phyloP scores from a whole-genome alignment of 2,888 invertebrate genomes.

The Pseudeuparius sepicola region DNA sequence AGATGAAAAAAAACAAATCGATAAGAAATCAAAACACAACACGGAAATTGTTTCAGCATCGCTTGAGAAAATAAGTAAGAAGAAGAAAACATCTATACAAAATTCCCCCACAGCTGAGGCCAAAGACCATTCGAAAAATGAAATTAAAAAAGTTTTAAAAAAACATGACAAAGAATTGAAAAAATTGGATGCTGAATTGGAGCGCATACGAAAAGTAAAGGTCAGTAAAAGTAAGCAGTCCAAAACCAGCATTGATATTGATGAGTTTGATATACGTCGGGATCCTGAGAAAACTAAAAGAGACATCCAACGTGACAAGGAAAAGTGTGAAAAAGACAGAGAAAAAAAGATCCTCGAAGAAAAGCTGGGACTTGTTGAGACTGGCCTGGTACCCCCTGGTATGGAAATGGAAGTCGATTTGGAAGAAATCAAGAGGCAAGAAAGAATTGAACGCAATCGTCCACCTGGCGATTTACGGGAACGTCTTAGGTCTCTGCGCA shows the following conservation, averaged over 20 bases:
- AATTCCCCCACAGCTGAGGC: slow-evolving; percentile 14
- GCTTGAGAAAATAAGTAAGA: background rate
- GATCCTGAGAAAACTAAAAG: slow-evolving; percentile 39
- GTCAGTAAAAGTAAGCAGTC: slow-evolving; percentile 4
- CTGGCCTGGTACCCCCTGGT: slow-evolving; percentile 40
- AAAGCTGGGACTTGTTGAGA: slow-evolving; percentile 37
- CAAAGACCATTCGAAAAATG: slow-evolving; percentile 7
- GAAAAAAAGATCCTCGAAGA: slow-evolving; percentile 37
- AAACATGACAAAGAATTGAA: slow-evolving; percentile 11
- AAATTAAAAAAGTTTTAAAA: slow-evolving; percentile 9
- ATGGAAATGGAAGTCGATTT: slow-evolving; percentile 39
- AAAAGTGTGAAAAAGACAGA: slow-evolving; percentile 35
- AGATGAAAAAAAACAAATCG: slow-evolving; percentile 6
- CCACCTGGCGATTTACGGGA: slow-evolving; percentile 13
- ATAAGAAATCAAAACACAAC: no score
- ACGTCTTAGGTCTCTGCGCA: background rate
- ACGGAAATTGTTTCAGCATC: no score
- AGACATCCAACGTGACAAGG: slow-evolving; percentile 38
- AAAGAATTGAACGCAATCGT: slow-evolving; percentile 11
- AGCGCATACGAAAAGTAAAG: slow-evolving; percentile 9
- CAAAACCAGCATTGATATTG: slow-evolving; percentile 16
- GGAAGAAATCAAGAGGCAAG: slow-evolving; percentile 19
- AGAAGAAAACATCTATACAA: slow-evolving; percentile 14
- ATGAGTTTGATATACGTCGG: slow-evolving; percentile 27
- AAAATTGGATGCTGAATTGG: slow-evolving; percentile 11